Conservation (phyloP, 2,797 vertebrate genomes). For the Caiman crocodilus region DNA sequence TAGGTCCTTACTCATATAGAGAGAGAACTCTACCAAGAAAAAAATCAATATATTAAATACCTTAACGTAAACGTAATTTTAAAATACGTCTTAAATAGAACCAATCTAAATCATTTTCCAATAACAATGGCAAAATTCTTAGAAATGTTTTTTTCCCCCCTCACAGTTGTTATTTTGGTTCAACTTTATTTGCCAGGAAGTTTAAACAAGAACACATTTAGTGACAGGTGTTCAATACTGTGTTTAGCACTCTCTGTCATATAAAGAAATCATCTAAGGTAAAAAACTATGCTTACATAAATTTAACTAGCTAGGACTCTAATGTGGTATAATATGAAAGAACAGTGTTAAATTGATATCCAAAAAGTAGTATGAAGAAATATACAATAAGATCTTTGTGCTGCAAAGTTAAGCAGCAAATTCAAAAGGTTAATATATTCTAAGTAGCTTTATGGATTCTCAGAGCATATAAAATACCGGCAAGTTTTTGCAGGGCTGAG, state of each 20-base stretch:
- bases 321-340: fast-evolving
- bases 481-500: not conserved
- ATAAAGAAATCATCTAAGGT: not conserved
- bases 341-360: fast-evolving
- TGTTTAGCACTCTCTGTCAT: fast-evolving
- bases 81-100: not conserved
- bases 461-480: not conserved
- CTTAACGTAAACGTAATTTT: not conserved
- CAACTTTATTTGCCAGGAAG: not conserved
- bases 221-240: not conserved
- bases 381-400: not conserved
- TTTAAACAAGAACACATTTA: fast-evolving
- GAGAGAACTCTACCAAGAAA: not conserved
- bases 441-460: not conserved
- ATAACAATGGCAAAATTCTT: not conserved
- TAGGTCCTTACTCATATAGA: not conserved
- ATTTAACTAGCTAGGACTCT: not conserved
- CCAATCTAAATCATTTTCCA: not conserved
- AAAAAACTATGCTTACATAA: not conserved
- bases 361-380: not conserved
- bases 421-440: not conserved
- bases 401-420: not conserved
- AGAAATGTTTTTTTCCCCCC: not conserved
- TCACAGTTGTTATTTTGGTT: not conserved
- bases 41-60: not conserved